A percentile compares a stretch with the other conserved stretches of the same genome.
phyloP scores from a whole-genome alignment of 2,888 invertebrate species.

The Orthosia cruda region DNA sequence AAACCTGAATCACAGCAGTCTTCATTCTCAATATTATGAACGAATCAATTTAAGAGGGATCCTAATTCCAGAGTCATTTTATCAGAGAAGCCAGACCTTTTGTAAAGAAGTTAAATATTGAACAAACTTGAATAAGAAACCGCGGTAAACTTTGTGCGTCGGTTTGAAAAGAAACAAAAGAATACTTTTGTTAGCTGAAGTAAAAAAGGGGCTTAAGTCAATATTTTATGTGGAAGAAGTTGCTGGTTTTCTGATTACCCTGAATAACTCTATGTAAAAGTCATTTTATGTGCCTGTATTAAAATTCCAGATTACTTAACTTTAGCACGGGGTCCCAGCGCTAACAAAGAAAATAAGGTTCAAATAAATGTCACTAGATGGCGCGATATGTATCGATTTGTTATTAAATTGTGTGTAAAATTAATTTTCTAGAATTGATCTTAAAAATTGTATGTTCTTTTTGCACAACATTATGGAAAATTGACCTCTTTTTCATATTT shows the following conservation, averaged over 20 bases:
- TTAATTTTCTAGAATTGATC: too few species aligned
- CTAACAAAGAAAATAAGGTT: too few species aligned
- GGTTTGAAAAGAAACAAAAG: constrained; percentile 35
- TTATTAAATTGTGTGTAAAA: too few species aligned
- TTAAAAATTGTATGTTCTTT: too few species aligned
- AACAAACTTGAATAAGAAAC: constrained; percentile 27
- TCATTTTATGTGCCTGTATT: neutral
- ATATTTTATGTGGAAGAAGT: constrained; percentile 14
- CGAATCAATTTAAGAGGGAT: constrained; percentile 27
- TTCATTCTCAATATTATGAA: constrained; percentile 3
- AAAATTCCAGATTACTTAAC: too few species aligned
- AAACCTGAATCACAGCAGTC: neutral
- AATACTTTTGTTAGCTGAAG: constrained; percentile 9
- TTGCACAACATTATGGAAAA: too few species aligned
- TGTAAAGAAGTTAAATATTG: constrained; percentile 40
- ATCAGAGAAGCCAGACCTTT: constrained; percentile 27
- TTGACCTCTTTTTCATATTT: too few species aligned
- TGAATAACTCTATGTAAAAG: neutral
- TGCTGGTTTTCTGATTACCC: neutral
- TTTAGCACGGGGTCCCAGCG: too few species aligned
- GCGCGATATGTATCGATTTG: too few species aligned
- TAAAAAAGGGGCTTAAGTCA: neutral
- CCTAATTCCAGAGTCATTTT: constrained; percentile 32
- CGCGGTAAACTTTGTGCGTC: constrained; percentile 10
- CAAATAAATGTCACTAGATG: too few species aligned